Evolutionary conservation across 2,888 invertebrate species (phyloP).

Genomic region (Neuroscelio doddi): DNA sequence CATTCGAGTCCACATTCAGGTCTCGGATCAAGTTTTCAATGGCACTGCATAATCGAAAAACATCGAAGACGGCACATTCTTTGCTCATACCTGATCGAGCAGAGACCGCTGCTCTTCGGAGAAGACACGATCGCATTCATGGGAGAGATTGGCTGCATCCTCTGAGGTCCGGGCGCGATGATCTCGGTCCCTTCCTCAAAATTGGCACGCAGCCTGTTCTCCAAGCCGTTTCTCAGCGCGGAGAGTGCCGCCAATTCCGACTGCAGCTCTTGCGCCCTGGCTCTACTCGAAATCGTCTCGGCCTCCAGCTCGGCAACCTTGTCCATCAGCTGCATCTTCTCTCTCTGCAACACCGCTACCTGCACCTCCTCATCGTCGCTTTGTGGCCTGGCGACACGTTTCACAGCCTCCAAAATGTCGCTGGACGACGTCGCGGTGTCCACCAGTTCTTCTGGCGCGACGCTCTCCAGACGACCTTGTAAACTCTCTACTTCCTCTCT

Average conservation of each 20-base stretch:
- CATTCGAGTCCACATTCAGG: no score
- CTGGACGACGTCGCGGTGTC: slow-evolving; percentile 37
- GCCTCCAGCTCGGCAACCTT: slow-evolving; percentile 85
- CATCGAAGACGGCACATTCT: no score
- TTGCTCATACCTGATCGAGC: no score
- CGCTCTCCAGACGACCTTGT: slow-evolving; percentile 73
- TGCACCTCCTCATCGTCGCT: slow-evolving; percentile 71
- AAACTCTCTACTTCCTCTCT: slow-evolving; percentile 81
- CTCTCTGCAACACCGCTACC: slow-evolving; percentile 78
- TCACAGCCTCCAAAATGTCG: slow-evolving; percentile 69
- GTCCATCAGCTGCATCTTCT: slow-evolving; percentile 83
- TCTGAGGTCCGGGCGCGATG: slow-evolving; percentile 59
- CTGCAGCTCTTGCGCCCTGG: slow-evolving; percentile 79
- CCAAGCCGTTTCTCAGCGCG: slow-evolving; percentile 66
- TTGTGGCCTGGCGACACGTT: slow-evolving; percentile 54
- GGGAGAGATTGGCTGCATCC: slow-evolving; percentile 57
- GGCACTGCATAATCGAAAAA: no score
- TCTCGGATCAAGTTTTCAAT: no score
- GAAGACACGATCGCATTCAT: slow-evolving; percentile 44
- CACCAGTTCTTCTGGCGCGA: slow-evolving; percentile 62
- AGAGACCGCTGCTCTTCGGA: slow-evolving; percentile 49
- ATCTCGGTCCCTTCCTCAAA: slow-evolving; percentile 60
- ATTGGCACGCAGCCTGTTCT: slow-evolving; percentile 66
- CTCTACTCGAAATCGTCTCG: slow-evolving; percentile 79
- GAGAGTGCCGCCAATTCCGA: slow-evolving; percentile 77